Evolutionary conservation across 2,888 invertebrate species (phyloP), one percentile per base, ranked within the genome.

Genomic region (Rhaphigaster nebulosa): DNA sequence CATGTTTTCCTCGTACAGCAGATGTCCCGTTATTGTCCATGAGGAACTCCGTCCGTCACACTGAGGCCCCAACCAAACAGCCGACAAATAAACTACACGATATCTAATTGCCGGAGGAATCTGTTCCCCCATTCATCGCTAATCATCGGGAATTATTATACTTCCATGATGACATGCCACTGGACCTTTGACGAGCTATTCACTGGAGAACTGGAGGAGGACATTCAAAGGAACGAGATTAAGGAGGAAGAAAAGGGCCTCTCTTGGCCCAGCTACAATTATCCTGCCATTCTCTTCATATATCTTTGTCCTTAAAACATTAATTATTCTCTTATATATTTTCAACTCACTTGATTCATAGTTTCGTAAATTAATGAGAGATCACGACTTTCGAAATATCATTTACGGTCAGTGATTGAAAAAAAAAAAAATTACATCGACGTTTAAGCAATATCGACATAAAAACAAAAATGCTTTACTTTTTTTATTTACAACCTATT

Each of bases 81-180:
- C 45, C 38, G 26, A 50, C 84, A 41, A 45, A 84, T 45, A 84
- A 45, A 84, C 45, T 84, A n/a, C 84, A 84, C 13, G 84, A 13
- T 50, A 50, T 41, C 84, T 84, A 50, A 84, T 84, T 84, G 84
- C 84, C 26, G 45, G 1, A 50, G 84, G 45, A 84, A 84, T 84
- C 84, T 84, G 84, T 41, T 50, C 41, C 84, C 10, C 84, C 84
- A 84, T 84, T 84, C 26, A 84, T 41, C 45, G 84, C 84, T 84
- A 84, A 84, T 84, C 84, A 84, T 84, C 84, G 84, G 84, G 84
- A 84, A 84, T 84, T 84, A 84, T 84, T 84, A 50, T 84, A 84
- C 13, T 38, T 84, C 45, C 45, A 84, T 26, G 84, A 84, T 84
- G 84, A 84, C 84, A 84, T 84, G 84, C 84, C 45, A 13, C 45